These are phyloP conservation scores for Drosophila triauraria DNA, from an alignment of 1,140 invertebrate species.

Conservation along the genomic window DNA sequence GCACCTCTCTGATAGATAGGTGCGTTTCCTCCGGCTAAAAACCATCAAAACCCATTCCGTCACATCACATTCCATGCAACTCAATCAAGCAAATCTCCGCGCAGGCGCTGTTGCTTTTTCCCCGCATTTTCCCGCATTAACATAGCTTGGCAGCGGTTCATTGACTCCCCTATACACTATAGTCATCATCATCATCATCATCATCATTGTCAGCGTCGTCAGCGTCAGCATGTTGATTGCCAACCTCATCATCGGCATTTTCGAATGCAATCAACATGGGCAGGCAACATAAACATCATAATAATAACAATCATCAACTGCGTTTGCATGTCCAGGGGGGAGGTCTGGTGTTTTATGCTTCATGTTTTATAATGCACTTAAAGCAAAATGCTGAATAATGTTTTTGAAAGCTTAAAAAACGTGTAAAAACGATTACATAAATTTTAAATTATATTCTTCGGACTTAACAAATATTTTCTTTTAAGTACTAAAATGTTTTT, in stretches of 20 bases:
- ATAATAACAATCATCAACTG: conserved; percentile 67
- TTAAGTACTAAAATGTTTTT: neutral
- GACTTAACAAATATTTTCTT: neutral
- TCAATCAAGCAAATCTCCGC: conserved; percentile 82
- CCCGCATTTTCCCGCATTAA: conserved; percentile 59
- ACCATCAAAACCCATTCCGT: conserved; percentile 6
- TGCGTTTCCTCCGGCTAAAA: conserved; percentile 7
- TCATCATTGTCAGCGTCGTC: conserved; percentile 22
- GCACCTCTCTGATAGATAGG: conserved; percentile 7
- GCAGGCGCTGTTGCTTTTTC: conserved; percentile 75
- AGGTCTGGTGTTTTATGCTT: conserved; percentile 28
- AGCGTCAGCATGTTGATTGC: conserved; percentile 30
- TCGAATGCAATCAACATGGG: conserved; percentile 75
- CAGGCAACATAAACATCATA: conserved; percentile 73
- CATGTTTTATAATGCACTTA: conserved; percentile 27
- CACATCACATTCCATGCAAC: conserved; percentile 51
- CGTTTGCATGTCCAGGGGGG: conserved; percentile 44
- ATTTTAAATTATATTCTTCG: too few species aligned
- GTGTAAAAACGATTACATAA: neutral
- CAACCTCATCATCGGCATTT: conserved; percentile 40
- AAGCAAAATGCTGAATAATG: too few species aligned
- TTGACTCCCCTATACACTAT: conserved; percentile 50
- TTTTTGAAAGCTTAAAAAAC: neutral
- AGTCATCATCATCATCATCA: conserved; percentile 59
- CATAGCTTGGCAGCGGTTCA: conserved; percentile 54